Conservation (phyloP, 2,797 vertebrate genomes). For the Poecilia picta region DNA sequence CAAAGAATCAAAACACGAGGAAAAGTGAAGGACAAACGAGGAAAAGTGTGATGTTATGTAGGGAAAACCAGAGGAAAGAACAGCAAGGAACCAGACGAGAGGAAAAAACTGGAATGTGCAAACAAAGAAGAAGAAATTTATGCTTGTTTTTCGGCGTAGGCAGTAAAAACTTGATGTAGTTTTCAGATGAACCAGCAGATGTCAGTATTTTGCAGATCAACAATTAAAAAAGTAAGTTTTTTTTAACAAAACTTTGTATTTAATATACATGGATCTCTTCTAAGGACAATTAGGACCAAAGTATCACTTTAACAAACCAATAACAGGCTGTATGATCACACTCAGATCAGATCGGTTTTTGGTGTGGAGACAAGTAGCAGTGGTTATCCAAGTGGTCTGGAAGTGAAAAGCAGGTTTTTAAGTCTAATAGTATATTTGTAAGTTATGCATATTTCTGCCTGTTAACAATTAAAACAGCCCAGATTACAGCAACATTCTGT, state of each 20-base stretch:
- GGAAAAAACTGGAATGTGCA: slow-evolving; percentile 1
- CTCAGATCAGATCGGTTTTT: not conserved
- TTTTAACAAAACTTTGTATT: not conserved
- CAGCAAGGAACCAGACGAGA: not conserved
- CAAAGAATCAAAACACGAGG: slow-evolving; percentile 18
- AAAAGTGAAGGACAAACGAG: slow-evolving; percentile 15
- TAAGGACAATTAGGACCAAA: not conserved
- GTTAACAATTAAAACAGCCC: not conserved
- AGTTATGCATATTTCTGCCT: not conserved
- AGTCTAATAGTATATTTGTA: not conserved
- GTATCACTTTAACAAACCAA: not conserved
- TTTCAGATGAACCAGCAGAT: slow-evolving; percentile 57
- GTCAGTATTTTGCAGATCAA: slow-evolving; percentile 49
- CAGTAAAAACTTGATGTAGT: slow-evolving; percentile 21
- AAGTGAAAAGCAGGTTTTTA: not conserved
- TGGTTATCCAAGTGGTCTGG: not conserved
- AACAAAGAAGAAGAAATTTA: not conserved
- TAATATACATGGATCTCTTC: not conserved
- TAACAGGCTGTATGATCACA: not conserved
- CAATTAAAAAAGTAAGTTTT: not conserved
- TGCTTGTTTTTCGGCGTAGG: not conserved
- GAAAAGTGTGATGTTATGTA: not conserved
- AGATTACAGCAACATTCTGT: not conserved
- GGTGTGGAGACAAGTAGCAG: not conserved
- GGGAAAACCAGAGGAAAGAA: not conserved